These are phyloP conservation scores for Megaceryle torquata DNA, from an alignment of 2,113 vertebrate species.

Conservation along the genomic window DNA sequence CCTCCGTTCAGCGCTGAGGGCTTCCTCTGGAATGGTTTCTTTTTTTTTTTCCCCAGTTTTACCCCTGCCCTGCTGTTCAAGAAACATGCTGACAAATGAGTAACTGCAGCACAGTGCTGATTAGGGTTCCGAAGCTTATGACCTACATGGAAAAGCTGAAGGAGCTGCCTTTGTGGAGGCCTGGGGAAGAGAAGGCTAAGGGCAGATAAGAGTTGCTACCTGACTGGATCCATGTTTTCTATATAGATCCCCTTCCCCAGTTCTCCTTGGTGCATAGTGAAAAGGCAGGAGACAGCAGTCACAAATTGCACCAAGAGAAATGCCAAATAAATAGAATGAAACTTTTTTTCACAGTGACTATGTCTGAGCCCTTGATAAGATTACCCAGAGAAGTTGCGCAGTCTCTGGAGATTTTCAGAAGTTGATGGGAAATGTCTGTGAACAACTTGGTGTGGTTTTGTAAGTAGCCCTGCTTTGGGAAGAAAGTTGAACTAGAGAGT, in stretches of 20 bases:
- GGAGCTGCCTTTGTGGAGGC: neutral
- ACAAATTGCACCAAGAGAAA: neutral
- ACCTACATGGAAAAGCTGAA: neutral
- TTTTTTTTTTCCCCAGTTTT: neutral
- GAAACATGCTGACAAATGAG: neutral
- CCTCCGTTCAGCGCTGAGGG: neutral
- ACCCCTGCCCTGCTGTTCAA: neutral
- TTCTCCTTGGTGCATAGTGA: neutral
- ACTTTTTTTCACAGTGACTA: neutral
- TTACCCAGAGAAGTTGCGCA: neutral
- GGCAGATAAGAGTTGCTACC: too few species aligned
- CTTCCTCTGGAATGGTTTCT: neutral
- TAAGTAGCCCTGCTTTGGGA: neutral
- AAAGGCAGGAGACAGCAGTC: neutral
- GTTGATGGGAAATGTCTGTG: neutral
- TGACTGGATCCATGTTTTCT: neutral
- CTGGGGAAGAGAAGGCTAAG: neutral
- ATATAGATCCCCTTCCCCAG: neutral
- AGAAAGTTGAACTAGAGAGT: neutral
- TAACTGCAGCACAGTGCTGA: neutral
- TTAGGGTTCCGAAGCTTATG: neutral
- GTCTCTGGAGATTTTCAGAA: neutral
- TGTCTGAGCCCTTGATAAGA: neutral
- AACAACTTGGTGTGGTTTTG: neutral
- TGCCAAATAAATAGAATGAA: neutral